A percentile compares a stretch with the other conserved stretches of the same genome.
These are phyloP conservation scores for Malurus leucopterus DNA, from an alignment of 2,797 vertebrate species.

Conservation along the genomic window DNA sequence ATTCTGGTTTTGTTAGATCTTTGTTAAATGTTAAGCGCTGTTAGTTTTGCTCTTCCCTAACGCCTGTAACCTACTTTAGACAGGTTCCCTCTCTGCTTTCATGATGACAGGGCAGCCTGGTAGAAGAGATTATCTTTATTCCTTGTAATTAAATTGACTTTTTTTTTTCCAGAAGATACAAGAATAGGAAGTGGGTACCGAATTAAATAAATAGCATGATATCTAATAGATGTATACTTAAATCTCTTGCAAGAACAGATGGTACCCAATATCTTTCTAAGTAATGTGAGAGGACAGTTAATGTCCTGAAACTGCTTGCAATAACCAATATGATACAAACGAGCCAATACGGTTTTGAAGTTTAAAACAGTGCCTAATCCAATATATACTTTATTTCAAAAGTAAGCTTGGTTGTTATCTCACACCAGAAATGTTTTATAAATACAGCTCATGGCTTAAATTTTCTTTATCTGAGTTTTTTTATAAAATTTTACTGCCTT, in stretches of 20 bases:
- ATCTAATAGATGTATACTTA: conserved; percentile 76
- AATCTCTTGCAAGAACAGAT: conserved; percentile 82
- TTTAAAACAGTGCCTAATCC: conserved; percentile 44
- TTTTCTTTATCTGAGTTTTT: neutral
- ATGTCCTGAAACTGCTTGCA: conserved; percentile 80
- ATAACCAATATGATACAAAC: conserved; percentile 66
- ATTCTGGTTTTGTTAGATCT: conserved; percentile 70
- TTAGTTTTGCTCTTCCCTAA: conserved; percentile 55
- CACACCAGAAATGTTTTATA: neutral
- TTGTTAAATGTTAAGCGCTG: conserved; percentile 67
- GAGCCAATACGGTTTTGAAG: conserved; percentile 58
- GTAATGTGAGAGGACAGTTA: conserved; percentile 84
- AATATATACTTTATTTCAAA: neutral
- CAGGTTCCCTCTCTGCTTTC: conserved; percentile 56
- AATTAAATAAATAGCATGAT: conserved; percentile 86
- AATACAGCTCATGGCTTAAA: neutral
- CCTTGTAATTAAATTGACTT: conserved; percentile 83
- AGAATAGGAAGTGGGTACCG: conserved; percentile 74
- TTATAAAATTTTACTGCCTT: neutral
- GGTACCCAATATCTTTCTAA: conserved; percentile 78
- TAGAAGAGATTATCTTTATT: conserved; percentile 81
- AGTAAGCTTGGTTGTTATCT: neutral
- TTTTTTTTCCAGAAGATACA: conserved; percentile 65
- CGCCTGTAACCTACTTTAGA: conserved; percentile 67
- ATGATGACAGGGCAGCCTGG: conserved; percentile 66